phyloP scores from a whole-genome alignment of 2,888 invertebrate genomes.

The Cheilosia variabilis region DNA sequence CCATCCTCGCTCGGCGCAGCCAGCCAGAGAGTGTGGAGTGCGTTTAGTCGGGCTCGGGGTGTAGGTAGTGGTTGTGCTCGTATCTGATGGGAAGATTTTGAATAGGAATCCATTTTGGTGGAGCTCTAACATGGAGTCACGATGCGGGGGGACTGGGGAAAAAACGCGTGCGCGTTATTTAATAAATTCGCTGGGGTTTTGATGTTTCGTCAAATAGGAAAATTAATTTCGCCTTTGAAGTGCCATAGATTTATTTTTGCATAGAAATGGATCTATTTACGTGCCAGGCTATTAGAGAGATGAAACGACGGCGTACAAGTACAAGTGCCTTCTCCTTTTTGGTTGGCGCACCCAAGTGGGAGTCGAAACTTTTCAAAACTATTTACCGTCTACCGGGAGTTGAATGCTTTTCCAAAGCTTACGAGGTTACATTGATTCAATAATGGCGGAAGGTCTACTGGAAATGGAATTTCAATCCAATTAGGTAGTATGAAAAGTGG shows the following conservation, averaged over 20 bases:
- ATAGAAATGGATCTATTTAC: slow-evolving; percentile 35
- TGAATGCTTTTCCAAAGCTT: slow-evolving; percentile 8
- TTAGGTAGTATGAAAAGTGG: not conserved
- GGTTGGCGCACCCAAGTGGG: not conserved
- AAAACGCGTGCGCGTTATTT: slow-evolving; percentile 36
- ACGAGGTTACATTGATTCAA: slow-evolving; percentile 7
- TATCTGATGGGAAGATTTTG: slow-evolving; percentile 53
- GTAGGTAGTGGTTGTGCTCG: not conserved
- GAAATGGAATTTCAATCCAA: slow-evolving; percentile 14
- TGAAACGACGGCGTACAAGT: not conserved
- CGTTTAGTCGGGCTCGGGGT: slow-evolving; percentile 1
- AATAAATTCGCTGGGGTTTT: slow-evolving; percentile 47
- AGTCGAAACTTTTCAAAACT: slow-evolving; percentile 7
- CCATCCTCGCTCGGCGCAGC: not conserved
- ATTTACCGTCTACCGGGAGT: not conserved
- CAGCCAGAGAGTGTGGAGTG: slow-evolving; percentile 3
- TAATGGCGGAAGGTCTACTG: slow-evolving; percentile 1
- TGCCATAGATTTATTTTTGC: slow-evolving; percentile 43
- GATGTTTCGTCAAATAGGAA: slow-evolving; percentile 56
- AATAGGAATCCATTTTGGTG: slow-evolving; percentile 44
- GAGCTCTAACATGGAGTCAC: not conserved
- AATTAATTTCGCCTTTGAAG: slow-evolving; percentile 62
- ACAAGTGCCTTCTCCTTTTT: not conserved
- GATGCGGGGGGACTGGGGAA: not conserved
- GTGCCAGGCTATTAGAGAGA: not conserved